Evolutionary conservation across 2,888 invertebrate genomes (phyloP), one percentile per base, ranked within the genome.

Genomic region (Schizotus pectinicornis): DNA sequence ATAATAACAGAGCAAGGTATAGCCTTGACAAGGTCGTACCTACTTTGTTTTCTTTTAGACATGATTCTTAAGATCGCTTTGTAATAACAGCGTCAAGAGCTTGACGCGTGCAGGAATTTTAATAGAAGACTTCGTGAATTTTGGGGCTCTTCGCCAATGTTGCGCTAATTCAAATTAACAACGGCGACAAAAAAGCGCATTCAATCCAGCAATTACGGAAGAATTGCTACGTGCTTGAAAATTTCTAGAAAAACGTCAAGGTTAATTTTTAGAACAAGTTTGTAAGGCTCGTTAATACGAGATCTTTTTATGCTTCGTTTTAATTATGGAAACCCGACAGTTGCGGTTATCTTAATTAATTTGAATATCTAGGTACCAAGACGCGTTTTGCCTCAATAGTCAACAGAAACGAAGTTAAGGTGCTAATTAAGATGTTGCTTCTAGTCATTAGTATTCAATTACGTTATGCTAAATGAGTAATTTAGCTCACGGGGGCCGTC

Each of bases 1-100:
- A 41, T 41, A 53, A 56, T 54, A n/a, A 34, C 31, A 36, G 32
- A 31, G 32, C 33, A 50, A 12, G 33, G 42, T 38, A 56, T 45
- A 36, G 54, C 59, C 59, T 59, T 59, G 59, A 35, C 53, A 59
- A 59, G 59, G 59, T 36, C 53, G 59, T 30, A 30, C 53, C 54
- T 30, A 30, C 46, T 45, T 54, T 52, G 42, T 52, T 52, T 38
- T 38, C 35, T 41, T 31, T 12, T 48, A 11, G 37, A 43, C 36
- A 32, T 22, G 6, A 8, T 42, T 9, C 3, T 41, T 41, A 22
- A n/a, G 6, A 1, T 41, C 31, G 7, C 6, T 39, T 41, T 42
- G 22, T 42, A 2, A 12, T 8, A 31, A 31, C 12, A 42, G 9
- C 7, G 14, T 9, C 30, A 9, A 7, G 30, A 31, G 34, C 6